Evolutionary conservation across 2,797 vertebrate species (phyloP).

Genomic region (Odontamblyopus rebecca): DNA sequence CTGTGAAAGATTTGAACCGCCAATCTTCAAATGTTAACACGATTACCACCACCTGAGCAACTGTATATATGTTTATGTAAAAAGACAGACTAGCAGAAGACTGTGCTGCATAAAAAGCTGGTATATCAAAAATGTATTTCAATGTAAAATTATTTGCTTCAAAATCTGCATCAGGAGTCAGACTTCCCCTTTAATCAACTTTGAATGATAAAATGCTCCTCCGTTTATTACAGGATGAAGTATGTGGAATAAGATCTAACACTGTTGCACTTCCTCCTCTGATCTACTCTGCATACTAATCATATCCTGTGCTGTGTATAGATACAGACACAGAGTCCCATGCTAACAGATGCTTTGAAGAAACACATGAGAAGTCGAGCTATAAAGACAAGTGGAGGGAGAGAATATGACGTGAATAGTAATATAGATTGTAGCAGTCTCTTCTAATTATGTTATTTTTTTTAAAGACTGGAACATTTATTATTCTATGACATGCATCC

Average conservation of each 20-base stretch:
- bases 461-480: not conserved
- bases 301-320: slow-evolving; percentile 44
- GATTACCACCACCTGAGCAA: no score
- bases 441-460: not conserved
- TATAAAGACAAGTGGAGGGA: slow-evolving; percentile 16
- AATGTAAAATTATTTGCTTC: not conserved
- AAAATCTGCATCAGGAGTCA: not conserved
- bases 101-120: not conserved
- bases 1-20: no score
- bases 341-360: slow-evolving; percentile 39
- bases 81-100: not conserved
- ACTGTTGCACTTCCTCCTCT: slow-evolving; percentile 38
- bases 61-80: not conserved
- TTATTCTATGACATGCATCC: no score
- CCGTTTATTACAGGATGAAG: slow-evolving; percentile 41
- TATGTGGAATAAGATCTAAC: slow-evolving; percentile 52
- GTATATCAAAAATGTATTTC: not conserved
- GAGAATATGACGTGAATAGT: not conserved
- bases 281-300: slow-evolving; percentile 58
- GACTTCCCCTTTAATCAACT: not conserved
- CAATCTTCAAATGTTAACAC: no score
- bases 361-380: slow-evolving; percentile 44
- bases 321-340: slow-evolving; percentile 20
- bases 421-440: not conserved
- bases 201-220: slow-evolving; percentile 2